Evolutionary conservation across 2,113 vertebrate species (phyloP).

Genomic region (Gadus macrocephalus): DNA sequence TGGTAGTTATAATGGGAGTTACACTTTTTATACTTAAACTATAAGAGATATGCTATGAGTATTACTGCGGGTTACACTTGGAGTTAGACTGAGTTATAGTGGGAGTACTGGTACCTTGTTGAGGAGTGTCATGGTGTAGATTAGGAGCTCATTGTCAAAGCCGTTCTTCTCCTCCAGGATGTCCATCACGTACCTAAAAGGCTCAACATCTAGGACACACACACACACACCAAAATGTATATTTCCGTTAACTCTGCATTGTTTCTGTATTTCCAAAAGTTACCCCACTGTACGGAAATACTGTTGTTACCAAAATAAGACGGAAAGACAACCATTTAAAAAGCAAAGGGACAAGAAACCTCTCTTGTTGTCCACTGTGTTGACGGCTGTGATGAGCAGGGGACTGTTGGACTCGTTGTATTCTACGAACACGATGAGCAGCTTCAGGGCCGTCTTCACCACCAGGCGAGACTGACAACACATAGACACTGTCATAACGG

Average conservation of each 20-base stretch:
- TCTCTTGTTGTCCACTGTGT: constrained; percentile 73
- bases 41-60: too few relatives aligned
- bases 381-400: constrained; percentile 81
- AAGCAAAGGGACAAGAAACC: constrained; percentile 57
- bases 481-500: constrained; percentile 20
- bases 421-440: constrained; percentile 95
- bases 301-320: too few relatives aligned
- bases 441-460: constrained; percentile 91
- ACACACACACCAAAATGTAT: background rate
- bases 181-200: constrained; percentile 82
- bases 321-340: too few relatives aligned
- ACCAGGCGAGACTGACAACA: constrained; percentile 84
- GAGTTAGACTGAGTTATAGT: background rate
- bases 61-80: too few relatives aligned
- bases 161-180: constrained; percentile 84
- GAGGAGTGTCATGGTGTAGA: constrained; percentile 87
- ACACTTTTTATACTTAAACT: background rate
- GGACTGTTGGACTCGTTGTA: constrained; percentile 85
- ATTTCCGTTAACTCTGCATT: too few relatives aligned
- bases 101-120: constrained; percentile 80
- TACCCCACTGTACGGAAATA: too few relatives aligned
- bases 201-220: constrained; percentile 65
- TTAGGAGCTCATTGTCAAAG: constrained; percentile 82
- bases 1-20: too few relatives aligned
- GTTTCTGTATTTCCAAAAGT: too few relatives aligned